Percentiles rank a stretch among this genome's conserved stretches.
Evolutionary conservation across 2,888 invertebrate species (phyloP).

Genomic region (Cerceris rybyensis): DNA sequence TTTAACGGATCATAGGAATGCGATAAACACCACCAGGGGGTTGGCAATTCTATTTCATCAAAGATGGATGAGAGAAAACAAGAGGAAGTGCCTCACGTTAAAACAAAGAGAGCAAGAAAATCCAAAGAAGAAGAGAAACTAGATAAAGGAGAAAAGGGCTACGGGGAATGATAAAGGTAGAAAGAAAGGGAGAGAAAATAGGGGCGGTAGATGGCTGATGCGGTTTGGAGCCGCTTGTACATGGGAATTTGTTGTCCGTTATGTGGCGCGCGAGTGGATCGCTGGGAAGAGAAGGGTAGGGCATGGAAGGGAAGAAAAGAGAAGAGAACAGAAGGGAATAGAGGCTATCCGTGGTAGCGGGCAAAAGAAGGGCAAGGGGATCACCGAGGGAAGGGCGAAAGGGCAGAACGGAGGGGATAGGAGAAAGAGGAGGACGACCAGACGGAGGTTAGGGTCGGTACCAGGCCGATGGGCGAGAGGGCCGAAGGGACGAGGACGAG

Average conservation of each 20-base stretch:
- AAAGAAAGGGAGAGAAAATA: slow-evolving; percentile 4
- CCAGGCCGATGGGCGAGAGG: slow-evolving; percentile 48
- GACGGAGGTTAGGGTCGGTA: slow-evolving; percentile 54
- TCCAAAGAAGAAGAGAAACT: neutral
- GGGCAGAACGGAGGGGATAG: slow-evolving; percentile 8
- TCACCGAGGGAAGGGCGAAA: slow-evolving; percentile 19
- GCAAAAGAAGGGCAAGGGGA: slow-evolving; percentile 6
- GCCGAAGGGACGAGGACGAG: slow-evolving; percentile 48
- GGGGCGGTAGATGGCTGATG: slow-evolving; percentile 40
- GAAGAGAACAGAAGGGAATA: neutral
- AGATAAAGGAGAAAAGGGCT: slow-evolving; percentile 1
- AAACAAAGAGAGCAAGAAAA: neutral
- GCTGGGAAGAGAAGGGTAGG: slow-evolving; percentile 13
- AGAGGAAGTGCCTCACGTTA: neutral
- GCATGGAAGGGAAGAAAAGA: slow-evolving; percentile 6
- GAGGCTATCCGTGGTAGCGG: neutral
- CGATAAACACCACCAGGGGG: slow-evolving; percentile 29
- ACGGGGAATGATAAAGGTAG: neutral
- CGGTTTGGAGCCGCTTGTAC: slow-evolving; percentile 52
- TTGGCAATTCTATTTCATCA: slow-evolving; percentile 1
- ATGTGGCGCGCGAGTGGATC: slow-evolving; percentile 41
- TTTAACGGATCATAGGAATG: slow-evolving; percentile 32
- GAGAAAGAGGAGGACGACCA: slow-evolving; percentile 40
- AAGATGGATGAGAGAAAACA: neutral
- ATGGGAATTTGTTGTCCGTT: slow-evolving; percentile 65